phyloP scores from a whole-genome alignment of 2,797 vertebrate species.

The Sparidentex hasta region DNA sequence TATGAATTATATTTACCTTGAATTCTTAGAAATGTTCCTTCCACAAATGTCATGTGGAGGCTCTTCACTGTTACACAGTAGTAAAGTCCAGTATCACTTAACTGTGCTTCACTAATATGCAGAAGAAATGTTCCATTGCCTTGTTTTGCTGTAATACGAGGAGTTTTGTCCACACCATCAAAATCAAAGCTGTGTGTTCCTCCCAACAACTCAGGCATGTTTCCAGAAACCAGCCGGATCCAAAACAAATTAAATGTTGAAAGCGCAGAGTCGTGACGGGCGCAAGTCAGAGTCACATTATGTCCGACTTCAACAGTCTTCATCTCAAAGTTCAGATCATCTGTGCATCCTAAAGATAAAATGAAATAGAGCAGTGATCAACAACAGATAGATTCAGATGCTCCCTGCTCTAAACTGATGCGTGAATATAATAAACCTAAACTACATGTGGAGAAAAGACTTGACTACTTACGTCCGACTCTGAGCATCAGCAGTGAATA shows the following conservation, averaged over 20 bases:
- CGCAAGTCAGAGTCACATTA: too few relatives aligned
- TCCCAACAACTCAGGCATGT: not conserved
- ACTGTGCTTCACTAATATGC: not conserved
- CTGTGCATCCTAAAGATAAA: slow-evolving; percentile 39
- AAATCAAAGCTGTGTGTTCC: not conserved
- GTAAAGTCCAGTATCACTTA: slow-evolving; percentile 57
- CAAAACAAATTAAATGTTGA: slow-evolving; percentile 23
- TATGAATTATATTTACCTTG: slow-evolving; percentile 35
- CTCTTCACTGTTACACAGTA: slow-evolving; percentile 2
- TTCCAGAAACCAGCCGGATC: slow-evolving; percentile 41
- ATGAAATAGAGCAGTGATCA: not conserved
- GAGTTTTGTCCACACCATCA: rapidly evolving
- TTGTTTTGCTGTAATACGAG: not conserved
- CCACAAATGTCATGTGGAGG: not conserved
- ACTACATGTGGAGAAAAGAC: not conserved
- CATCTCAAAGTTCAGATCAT: too few relatives aligned
- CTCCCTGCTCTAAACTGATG: rapidly evolving
- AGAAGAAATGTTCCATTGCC: not conserved
- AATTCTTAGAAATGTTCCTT: slow-evolving; percentile 27
- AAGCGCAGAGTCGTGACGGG: too few relatives aligned
- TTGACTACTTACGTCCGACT: slow-evolving; percentile 27
- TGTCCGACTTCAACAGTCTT: too few relatives aligned
- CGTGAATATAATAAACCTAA: not conserved
- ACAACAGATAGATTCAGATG: not conserved
- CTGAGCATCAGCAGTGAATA: slow-evolving; percentile 23